Base-by-base conservation (phyloP, 2,113 vertebrate genomes). In the Chascanopsetta lugubris region DNA sequence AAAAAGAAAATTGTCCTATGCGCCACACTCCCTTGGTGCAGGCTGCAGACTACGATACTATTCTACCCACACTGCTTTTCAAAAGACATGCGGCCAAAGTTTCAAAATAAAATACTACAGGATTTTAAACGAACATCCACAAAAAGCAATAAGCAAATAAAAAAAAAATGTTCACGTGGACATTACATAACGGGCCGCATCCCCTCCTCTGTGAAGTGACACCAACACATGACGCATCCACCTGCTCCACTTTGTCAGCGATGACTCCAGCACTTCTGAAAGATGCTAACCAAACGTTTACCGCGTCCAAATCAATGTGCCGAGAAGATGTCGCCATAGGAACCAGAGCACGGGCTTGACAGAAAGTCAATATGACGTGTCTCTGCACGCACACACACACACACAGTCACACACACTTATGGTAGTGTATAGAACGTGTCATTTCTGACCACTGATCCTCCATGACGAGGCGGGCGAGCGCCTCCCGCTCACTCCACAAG, bases 241-340 rank as follows among this genome's bases (percentile, higher is more conserved):
- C 69, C 63, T 78, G 70, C 48, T 51, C 69, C 50, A 38, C 69
- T 82, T 79, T n/a, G n/a, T n/a, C n/a, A n/a, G n/a, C 70, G 57
- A 81, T 80, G 77, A 77, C 64, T 75, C 75, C 69, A 81, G 69
- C 70, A 64, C 42, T 80, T 79, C 76, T 82, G 65, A 81, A 88
- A 89, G 75, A 78, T 88, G 85, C 85, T 84, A 87, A 90, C 75
- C 70, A 83, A 82, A 84, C 82, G 78, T 82, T 79, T 86, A 70
- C 51, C 75, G 61, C 55, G 45, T 60, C 62, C 58, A 71, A 83
- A 87, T 89, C 89, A 69, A 85, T 84, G 68, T 56, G 59, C 40
- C 30, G 43, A 72, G 68, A 87, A 81, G 65, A 72, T 63, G 73
- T 83, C 60, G 78, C 81, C 80, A 79, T 72, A 79, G 79, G 72